A percentile compares a stretch with the other conserved stretches of the same genome.
Conservation (phyloP, 2,888 invertebrate genomes). For the Brenthis ino region DNA sequence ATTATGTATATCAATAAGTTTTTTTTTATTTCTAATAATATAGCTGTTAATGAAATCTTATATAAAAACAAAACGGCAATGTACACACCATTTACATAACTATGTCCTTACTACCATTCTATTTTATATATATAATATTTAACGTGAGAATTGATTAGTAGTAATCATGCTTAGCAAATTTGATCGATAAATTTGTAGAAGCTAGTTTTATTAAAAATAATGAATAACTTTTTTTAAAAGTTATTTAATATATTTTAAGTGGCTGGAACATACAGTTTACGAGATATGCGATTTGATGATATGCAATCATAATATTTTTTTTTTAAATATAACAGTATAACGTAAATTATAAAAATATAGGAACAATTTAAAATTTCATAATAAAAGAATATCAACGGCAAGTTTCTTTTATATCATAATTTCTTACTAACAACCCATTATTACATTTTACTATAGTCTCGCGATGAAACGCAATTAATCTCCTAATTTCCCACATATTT, state of each 20-base stretch:
- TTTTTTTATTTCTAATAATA: too few species aligned
- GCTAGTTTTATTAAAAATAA: slow-evolving; percentile 2
- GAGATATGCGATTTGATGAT: slow-evolving; percentile 16
- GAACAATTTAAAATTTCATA: neutral
- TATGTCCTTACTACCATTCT: neutral
- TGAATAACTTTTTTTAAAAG: slow-evolving; percentile 16
- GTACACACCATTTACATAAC: slow-evolving; percentile 6
- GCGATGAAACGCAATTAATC: too few species aligned
- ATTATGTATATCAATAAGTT: too few species aligned
- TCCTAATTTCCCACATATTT: too few species aligned
- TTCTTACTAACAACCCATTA: too few species aligned
- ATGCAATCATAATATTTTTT: neutral
- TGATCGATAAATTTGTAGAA: slow-evolving; percentile 13
- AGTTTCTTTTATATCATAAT: neutral
- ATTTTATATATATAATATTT: neutral
- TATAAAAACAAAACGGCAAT: too few species aligned
- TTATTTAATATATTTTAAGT: slow-evolving; percentile 17
- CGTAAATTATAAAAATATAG: neutral
- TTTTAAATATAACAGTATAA: neutral
- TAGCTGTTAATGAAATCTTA: too few species aligned
- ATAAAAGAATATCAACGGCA: too few species aligned
- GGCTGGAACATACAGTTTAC: slow-evolving; percentile 29
- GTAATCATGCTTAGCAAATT: slow-evolving; percentile 20
- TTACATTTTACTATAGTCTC: too few species aligned
- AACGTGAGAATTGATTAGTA: neutral